phyloP scores from a whole-genome alignment of 2,113 vertebrate genomes.

The Eubucco bourcierii region DNA sequence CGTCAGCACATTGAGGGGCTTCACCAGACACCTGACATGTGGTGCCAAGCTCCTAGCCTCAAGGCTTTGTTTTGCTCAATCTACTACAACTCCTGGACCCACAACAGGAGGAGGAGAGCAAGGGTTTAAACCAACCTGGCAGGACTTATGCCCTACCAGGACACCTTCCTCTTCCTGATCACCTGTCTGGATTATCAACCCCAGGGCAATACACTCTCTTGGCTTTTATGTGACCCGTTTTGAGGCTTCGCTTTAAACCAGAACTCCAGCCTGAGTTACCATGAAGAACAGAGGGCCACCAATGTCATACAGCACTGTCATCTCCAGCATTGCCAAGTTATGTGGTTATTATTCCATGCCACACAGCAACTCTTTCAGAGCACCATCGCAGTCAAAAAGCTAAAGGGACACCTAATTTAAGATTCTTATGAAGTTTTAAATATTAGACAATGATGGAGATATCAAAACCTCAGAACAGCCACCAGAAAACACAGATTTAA shows the following conservation, averaged over 20 bases:
- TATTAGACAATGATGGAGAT: neutral
- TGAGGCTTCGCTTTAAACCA: neutral
- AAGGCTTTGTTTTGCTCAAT: too few relatives aligned
- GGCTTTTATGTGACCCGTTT: neutral
- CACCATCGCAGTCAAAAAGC: neutral
- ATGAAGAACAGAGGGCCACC: neutral
- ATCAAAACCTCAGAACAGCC: neutral
- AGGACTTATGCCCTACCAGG: too few relatives aligned
- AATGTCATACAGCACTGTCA: neutral
- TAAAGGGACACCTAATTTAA: neutral
- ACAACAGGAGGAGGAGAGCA: too few relatives aligned
- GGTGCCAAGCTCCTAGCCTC: too few relatives aligned
- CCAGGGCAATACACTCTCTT: neutral
- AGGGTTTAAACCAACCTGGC: too few relatives aligned
- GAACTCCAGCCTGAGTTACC: neutral
- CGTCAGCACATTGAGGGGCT: too few relatives aligned
- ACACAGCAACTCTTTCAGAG: neutral
- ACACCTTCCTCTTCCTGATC: neutral
- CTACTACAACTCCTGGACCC: too few relatives aligned
- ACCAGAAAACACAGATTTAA: neutral
- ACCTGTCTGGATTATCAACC: neutral
- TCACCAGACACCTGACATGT: too few relatives aligned
- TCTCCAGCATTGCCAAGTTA: neutral
- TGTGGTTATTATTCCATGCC: neutral
- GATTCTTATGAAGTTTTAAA: neutral